Evolutionary conservation across 1,140 invertebrate species (phyloP), one percentile per base, ranked within the genome.

Genomic region (Drosophila arizonae): DNA sequence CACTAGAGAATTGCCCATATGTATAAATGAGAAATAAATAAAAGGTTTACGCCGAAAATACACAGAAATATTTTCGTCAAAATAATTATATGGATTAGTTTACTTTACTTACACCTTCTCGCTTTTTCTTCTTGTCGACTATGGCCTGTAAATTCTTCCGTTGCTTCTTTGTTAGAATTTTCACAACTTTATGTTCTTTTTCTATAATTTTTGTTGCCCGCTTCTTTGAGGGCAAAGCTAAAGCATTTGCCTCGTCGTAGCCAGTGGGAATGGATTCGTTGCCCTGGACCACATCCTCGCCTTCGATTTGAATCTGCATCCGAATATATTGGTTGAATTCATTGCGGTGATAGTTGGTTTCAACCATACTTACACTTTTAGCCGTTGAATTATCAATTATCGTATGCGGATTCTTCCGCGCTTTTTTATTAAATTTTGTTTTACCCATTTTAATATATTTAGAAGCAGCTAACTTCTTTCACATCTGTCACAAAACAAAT

Each of bases 41-140:
- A 24, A 24, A 24, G 2, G 21, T 24, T 1, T 3, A 24, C 21
- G 21, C 21, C 21, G 21, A 24, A 24, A 24, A 17, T 17, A 17
- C 17, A 17, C 17, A 1, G 17, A 17, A 17, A 24, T 24, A 24
- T 24, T 3, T 24, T 24, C 21, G 21, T 24, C 21, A 24, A 24
- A 24, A 24, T 24, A 24, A 24, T 24, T 24, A 24, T 24, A 3
- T 24, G 21, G 21, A 24, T 24, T 24, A 24, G 21, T 24, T 24
- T 24, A 3, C 21, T 17, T 13, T 9, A 93, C 94, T 94, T 94
- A 98, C 97, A 91, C 96, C 95, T 88, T 94, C 94, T 91, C 98
- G 98, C 77, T 98, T 98, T 81, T 97, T 94, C 84, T 98, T 98
- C 64, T 94, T 94, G 57, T 97, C 96, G 2, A 98, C 94, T 92